A percentile compares a stretch with the other conserved stretches of the same genome.
phyloP scores from a whole-genome alignment of 2,888 invertebrate species.

The Calliopum simillimum region DNA sequence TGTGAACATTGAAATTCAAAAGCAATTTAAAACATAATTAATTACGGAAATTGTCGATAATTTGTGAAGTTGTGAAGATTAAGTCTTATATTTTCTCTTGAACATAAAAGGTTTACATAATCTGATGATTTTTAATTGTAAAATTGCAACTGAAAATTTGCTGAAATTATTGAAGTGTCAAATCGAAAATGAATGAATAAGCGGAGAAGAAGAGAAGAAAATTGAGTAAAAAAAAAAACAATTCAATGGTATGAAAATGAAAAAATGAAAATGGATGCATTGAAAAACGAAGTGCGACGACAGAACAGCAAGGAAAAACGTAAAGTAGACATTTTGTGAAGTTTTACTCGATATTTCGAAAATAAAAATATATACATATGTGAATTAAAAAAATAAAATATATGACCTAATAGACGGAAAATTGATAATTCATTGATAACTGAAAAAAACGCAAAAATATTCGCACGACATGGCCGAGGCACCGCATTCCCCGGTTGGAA shows the following conservation, averaged over 20 bases:
- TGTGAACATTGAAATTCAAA: conserved; percentile 11
- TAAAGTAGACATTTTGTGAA: conserved; percentile 31
- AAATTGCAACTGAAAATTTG: not conserved
- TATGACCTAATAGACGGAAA: too few species aligned
- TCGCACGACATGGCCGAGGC: conserved; percentile 10
- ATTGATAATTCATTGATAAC: too few species aligned
- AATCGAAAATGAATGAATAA: conserved; percentile 12
- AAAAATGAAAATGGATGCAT: conserved; percentile 11
- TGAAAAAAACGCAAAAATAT: not conserved
- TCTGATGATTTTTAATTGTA: not conserved
- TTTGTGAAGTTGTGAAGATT: conserved; percentile 6
- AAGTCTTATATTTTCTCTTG: not conserved
- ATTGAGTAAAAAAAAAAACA: conserved; percentile 13
- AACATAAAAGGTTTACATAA: not conserved
- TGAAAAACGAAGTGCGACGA: conserved; percentile 11
- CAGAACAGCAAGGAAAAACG: not conserved
- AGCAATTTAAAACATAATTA: not conserved
- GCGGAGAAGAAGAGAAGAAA: conserved; percentile 6
- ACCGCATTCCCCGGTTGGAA: conserved; percentile 18
- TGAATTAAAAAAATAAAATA: too few species aligned
- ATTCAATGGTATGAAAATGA: too few species aligned
- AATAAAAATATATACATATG: too few species aligned
- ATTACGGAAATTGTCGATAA: not conserved
- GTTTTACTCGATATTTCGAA: not conserved
- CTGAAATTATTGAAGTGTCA: conserved; percentile 9